Evolutionary conservation across 1,140 invertebrate genomes (phyloP).

Genomic region (Phymorhynchus buccinoides): DNA sequence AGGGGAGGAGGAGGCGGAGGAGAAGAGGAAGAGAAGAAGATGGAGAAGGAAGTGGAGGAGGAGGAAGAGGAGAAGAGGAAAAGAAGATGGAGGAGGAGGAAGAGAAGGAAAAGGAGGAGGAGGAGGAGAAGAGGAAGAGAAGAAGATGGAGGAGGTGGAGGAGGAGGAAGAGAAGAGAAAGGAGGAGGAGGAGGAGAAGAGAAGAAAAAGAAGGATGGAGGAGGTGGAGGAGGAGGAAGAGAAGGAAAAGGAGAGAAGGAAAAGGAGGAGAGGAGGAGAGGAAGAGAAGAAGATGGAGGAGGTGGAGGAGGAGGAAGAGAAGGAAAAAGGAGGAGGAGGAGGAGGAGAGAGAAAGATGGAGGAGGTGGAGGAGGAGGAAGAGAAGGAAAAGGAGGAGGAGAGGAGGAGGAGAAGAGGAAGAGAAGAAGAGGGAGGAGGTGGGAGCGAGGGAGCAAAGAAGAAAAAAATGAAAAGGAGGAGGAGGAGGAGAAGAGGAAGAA

Average conservation of each 20-base stretch:
- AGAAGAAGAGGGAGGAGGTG: too few relatives aligned
- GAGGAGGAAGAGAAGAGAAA: slow-evolving; percentile 22
- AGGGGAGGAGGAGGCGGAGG: not conserved
- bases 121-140: too few relatives aligned
- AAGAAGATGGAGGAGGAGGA: too few relatives aligned
- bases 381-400: too few relatives aligned
- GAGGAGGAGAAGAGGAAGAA: too few relatives aligned
- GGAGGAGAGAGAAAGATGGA: too few relatives aligned
- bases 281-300: not conserved
- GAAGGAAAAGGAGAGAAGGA: not conserved
- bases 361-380: too few relatives aligned
- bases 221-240: not conserved
- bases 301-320: not conserved
- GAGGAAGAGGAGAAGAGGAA: too few relatives aligned
- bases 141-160: not conserved
- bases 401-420: too few relatives aligned
- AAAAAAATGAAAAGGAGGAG: not conserved
- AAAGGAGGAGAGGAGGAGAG: not conserved
- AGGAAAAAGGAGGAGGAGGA: not conserved
- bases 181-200: not conserved
- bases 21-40: too few relatives aligned
- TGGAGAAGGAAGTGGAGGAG: too few relatives aligned
- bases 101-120: too few relatives aligned
- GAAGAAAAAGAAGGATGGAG: slow-evolving; percentile 14
- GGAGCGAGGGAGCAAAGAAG: not conserved